Conservation (phyloP, 2,113 vertebrate genomes). For the Sinosuthora webbiana region DNA sequence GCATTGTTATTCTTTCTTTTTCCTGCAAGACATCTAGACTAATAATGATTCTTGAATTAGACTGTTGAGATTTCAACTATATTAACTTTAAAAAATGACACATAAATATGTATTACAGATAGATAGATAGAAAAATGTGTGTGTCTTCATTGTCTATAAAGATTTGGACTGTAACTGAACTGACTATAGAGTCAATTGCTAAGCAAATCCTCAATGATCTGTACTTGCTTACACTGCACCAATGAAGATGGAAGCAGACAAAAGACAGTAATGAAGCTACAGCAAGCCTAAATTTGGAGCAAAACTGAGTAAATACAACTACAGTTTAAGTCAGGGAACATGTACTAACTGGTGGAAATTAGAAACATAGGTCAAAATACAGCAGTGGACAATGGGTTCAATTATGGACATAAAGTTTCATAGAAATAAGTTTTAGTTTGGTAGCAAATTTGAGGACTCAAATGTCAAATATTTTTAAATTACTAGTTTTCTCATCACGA, state of each 20-base stretch:
- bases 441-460: background rate
- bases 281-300: background rate
- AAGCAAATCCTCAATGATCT: background rate
- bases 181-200: background rate
- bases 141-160: background rate
- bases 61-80: background rate
- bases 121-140: background rate
- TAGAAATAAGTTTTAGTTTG: background rate
- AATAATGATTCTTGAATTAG: background rate
- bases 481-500: background rate
- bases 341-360: background rate
- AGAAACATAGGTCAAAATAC: background rate
- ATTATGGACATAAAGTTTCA: background rate
- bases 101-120: no score
- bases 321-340: background rate
- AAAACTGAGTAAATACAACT: background rate
- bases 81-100: background rate
- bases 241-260: background rate
- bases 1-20: background rate
- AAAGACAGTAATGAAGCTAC: background rate
- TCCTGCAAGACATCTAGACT: background rate
- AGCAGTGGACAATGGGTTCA: background rate
- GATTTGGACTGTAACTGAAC: background rate
- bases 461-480: background rate
- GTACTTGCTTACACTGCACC: background rate